Conservation (phyloP, 2,888 invertebrate genomes). For the Polymixis lichenea region DNA sequence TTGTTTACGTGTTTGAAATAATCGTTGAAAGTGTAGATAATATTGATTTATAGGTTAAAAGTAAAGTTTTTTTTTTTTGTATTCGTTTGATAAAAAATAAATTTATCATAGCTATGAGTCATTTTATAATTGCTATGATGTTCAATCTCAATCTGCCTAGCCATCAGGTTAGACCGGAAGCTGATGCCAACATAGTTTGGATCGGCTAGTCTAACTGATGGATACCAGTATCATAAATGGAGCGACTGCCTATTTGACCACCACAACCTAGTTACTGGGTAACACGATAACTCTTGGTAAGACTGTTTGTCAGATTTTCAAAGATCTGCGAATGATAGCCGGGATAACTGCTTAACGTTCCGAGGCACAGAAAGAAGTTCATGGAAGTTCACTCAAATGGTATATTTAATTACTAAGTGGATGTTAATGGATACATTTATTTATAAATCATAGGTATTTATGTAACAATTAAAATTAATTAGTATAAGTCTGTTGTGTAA, state of each 20-base stretch:
- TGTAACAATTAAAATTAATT: no score
- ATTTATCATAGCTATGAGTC: neutral
- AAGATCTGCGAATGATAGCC: neutral
- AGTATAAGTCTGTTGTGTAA: no score
- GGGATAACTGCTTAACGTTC: neutral
- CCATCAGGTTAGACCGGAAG: no score
- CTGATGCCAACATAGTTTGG: neutral
- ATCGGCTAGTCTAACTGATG: neutral
- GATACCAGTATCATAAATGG: no score
- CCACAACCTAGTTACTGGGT: no score
- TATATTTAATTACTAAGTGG: no score
- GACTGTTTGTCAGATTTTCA: no score
- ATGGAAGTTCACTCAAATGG: no score
- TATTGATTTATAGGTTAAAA: slow-evolving; percentile 17
- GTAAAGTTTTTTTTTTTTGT: neutral
- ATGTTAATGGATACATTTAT: no score
- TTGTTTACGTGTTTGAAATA: slow-evolving; percentile 35
- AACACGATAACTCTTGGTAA: neutral
- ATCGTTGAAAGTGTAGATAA: neutral
- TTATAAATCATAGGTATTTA: no score
- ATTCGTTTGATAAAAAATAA: neutral
- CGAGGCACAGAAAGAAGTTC: neutral
- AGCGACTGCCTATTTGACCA: no score
- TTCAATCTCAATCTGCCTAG: neutral
- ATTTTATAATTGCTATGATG: neutral